A percentile compares a stretch with the other conserved stretches of the same genome.
These are phyloP conservation scores for Menidia beryllina DNA, from an alignment of 2,113 vertebrate species.

Conservation along the genomic window DNA sequence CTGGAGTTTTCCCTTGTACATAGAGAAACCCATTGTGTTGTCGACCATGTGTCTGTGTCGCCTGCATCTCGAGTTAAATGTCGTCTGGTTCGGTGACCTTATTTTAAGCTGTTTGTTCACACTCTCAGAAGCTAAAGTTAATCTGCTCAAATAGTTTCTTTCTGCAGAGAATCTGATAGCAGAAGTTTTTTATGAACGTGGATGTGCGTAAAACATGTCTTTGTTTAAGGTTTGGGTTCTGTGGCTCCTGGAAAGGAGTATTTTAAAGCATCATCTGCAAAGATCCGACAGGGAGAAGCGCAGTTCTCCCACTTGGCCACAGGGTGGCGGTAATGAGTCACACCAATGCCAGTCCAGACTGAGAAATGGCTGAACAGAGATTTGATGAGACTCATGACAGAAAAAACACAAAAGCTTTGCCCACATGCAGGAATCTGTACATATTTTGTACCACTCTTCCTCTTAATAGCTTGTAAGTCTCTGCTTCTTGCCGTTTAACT, in stretches of 20 bases:
- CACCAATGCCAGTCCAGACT: neutral
- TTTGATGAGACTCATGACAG: neutral
- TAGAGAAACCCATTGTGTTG: constrained; percentile 74
- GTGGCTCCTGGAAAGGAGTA: constrained; percentile 36
- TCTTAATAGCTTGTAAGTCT: neutral
- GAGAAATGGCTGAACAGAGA: constrained; percentile 7
- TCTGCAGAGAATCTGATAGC: neutral
- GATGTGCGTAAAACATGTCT: constrained; percentile 48
- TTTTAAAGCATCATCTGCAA: constrained; percentile 1
- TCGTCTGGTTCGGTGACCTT: constrained; percentile 36
- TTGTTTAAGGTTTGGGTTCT: constrained; percentile 69
- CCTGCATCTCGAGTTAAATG: constrained; percentile 55
- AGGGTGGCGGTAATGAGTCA: constrained; percentile 56
- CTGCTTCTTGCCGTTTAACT: neutral
- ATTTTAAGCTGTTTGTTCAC: constrained; percentile 24
- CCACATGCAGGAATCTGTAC: neutral
- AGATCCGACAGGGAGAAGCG: neutral
- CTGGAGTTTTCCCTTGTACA: constrained; percentile 73
- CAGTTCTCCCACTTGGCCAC: constrained; percentile 45
- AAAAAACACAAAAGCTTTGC: neutral
- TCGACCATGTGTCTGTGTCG: constrained; percentile 75
- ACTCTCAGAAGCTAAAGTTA: constrained; percentile 7
- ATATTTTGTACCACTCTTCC: neutral
- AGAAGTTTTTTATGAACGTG: constrained; percentile 23
- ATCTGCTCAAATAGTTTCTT: constrained; percentile 8